Evolutionary conservation across 2,113 vertebrate genomes (phyloP), one percentile per base, ranked within the genome.

Genomic region (Antechinus stuartii): DNA sequence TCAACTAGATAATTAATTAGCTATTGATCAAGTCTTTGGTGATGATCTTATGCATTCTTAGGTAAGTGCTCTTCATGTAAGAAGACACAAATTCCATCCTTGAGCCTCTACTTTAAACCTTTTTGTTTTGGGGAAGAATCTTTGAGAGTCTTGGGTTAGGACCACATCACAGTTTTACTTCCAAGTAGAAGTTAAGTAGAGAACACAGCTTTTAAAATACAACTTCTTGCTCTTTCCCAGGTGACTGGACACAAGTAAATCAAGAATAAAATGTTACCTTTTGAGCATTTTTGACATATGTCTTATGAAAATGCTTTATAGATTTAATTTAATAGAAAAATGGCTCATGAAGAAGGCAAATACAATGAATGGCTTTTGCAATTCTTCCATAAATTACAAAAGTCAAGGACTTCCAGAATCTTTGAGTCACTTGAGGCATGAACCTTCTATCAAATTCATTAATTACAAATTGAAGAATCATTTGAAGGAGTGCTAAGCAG

Each of bases 361-460:
- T 50, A 55, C 93, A 97, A 95, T 90, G 90, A 96, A 96, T 94
- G 94, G 61, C n/a, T 84, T 84, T n/a, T 76, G 91, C 89, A 91
- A 68, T 93, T 53, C 35, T 42, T 84, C 27, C 42, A 76, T 91
- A 89, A 96, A 94, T 61, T 92, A 55, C 92, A 54, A 97, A 47
- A 93, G 90, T 26, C 90, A 90, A 95, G 47, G 49, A 35, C 25
- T 94, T 94, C 46, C 27, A 54, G 94, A 95, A 89, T 56, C 30
- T n/a, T 53, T 90, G 35, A 76, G 57, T 92, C n/a, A 92, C 68
- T 92, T 90, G 0, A 54, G 46, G 92, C 94, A 93, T 91, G 57
- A 47, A 50, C 89, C 30, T 95, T 53, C 53, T 52, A 26, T 14
- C 12, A 42, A 27, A 53, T 93, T 76, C 47, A 90, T 53, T 46